Evolutionary conservation across 1,140 invertebrate genomes (phyloP).

Genomic region (Limonius californicus): DNA sequence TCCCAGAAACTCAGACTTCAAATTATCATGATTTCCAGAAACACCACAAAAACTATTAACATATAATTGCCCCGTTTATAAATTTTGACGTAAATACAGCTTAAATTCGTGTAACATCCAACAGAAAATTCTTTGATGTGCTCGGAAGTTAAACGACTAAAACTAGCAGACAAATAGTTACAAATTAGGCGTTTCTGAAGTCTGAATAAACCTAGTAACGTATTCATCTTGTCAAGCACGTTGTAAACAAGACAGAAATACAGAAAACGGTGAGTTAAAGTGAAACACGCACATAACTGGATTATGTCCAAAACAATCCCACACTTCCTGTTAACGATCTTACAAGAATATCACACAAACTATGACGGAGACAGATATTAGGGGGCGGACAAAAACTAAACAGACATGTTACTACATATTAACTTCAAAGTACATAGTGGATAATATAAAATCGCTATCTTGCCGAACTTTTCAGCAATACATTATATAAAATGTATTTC

Average conservation of each 20-base stretch:
- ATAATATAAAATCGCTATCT: too few species aligned
- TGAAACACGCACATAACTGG: neutral
- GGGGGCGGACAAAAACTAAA: constrained; percentile 6
- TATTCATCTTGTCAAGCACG: constrained; percentile 4
- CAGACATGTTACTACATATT: neutral
- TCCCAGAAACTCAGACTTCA: too few species aligned
- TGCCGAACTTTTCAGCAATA: too few species aligned
- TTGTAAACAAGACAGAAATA: neutral
- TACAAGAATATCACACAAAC: neutral
- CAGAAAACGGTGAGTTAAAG: neutral
- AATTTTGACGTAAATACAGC: too few species aligned
- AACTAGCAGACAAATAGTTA: constrained; percentile 7
- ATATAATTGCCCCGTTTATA: too few species aligned
- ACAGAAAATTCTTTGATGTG: constrained; percentile 10
- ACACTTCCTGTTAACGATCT: constrained; percentile 12
- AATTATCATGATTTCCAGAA: too few species aligned
- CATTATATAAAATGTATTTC: too few species aligned
- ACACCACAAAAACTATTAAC: too few species aligned
- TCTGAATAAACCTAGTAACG: constrained; percentile 2
- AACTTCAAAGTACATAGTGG: too few species aligned
- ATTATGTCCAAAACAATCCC: constrained; percentile 15
- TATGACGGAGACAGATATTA: neutral
- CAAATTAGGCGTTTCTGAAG: constrained; percentile 11
- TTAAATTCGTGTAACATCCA: neutral
- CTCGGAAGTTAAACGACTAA: neutral